Conservation (phyloP, 2,888 invertebrate species). For the Drosophila paucipuncta region DNA sequence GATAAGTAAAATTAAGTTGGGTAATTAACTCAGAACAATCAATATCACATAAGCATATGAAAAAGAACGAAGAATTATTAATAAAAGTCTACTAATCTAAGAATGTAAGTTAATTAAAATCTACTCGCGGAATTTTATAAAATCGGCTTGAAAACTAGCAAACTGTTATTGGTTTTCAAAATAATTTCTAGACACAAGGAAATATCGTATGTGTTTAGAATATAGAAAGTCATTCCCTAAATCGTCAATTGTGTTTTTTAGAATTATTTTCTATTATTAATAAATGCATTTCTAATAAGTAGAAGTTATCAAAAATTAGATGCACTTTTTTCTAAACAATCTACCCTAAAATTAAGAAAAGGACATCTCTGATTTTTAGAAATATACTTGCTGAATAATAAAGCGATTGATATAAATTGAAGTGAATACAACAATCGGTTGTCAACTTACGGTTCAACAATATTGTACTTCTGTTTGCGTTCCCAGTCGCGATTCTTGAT, state of each 20-base stretch:
- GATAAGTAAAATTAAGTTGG: too few species aligned
- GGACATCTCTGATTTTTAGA: background rate
- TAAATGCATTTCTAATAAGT: background rate
- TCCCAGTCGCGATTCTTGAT: conserved; percentile 87
- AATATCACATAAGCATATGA: too few species aligned
- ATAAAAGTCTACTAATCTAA: too few species aligned
- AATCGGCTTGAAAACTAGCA: too few species aligned
- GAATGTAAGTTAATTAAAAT: background rate
- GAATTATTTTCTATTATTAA: background rate
- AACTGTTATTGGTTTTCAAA: background rate
- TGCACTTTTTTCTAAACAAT: too few species aligned
- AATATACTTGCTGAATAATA: background rate
- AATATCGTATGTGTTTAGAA: background rate
- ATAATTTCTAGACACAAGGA: background rate
- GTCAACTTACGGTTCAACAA: conserved; percentile 79
- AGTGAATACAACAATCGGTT: background rate
- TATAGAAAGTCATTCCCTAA: background rate
- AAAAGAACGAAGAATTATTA: too few species aligned
- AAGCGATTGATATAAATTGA: background rate
- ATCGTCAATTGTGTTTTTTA: background rate
- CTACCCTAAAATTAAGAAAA: too few species aligned
- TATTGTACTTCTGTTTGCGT: conserved; percentile 81
- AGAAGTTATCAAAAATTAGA: background rate
- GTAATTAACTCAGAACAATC: too few species aligned
- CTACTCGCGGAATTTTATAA: background rate